Conservation (phyloP, 2,797 vertebrate species). For the Schizopygopsis pylzovi region DNA sequence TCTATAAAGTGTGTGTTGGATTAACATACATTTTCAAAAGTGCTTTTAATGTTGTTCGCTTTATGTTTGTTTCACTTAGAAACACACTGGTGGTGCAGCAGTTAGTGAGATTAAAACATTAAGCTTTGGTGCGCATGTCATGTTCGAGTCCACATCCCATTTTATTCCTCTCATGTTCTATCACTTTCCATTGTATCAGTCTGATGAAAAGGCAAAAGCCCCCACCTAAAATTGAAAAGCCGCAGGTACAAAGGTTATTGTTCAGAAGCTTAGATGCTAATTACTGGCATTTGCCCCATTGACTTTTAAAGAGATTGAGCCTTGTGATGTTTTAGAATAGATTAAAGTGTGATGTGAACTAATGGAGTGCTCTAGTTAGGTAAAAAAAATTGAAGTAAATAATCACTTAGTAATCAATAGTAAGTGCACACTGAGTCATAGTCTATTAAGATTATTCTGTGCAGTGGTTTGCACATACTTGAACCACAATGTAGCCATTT, state of each 20-base stretch:
- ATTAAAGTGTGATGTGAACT: not conserved
- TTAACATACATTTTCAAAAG: too few species aligned
- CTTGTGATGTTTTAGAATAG: conserved; percentile 5
- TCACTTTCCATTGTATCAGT: not conserved
- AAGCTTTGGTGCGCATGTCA: not conserved
- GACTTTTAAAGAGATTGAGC: conserved; percentile 7
- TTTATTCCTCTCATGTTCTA: not conserved
- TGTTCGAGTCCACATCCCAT: not conserved
- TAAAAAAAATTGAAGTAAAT: not conserved
- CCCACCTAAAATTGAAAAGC: not conserved
- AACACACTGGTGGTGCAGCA: not conserved
- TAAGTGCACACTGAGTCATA: not conserved
- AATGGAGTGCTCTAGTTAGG: not conserved
- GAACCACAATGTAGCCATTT: not conserved
- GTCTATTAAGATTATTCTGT: not conserved
- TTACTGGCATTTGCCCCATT: not conserved
- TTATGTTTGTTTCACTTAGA: not conserved
- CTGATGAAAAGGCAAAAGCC: not conserved
- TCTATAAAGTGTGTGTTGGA: too few species aligned
- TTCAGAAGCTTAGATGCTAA: not conserved
- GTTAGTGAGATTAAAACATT: not conserved
- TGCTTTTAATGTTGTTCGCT: too few species aligned
- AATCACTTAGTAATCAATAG: not conserved
- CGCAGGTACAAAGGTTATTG: not conserved
- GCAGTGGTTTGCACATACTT: not conserved